phyloP scores from a whole-genome alignment of 1,140 invertebrate genomes.

The Medauroidea extradentata region DNA sequence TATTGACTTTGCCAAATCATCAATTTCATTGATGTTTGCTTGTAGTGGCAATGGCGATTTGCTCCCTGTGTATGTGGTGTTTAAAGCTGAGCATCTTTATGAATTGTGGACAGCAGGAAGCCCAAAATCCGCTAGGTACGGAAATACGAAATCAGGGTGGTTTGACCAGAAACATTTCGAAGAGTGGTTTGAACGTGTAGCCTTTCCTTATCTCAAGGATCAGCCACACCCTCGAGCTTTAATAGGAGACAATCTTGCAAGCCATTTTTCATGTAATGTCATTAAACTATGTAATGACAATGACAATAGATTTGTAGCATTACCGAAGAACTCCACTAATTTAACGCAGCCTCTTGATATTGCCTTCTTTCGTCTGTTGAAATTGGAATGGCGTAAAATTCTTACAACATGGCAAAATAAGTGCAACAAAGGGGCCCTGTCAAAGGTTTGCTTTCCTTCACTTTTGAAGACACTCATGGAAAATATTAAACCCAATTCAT shows the following conservation, averaged over 20 bases:
- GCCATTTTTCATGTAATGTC: constrained; percentile 21
- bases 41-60: no score
- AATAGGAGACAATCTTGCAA: constrained; percentile 32
- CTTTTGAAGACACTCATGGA: no score
- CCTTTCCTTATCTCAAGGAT: constrained; percentile 1
- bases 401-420: no score
- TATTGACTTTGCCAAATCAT: no score
- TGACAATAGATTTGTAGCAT: constrained; percentile 13
- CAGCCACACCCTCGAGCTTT: constrained; percentile 10
- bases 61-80: no score
- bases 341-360: no score
- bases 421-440: no score
- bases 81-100: constrained; percentile 1
- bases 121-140: constrained; percentile 10
- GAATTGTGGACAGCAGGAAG: constrained; percentile 25
- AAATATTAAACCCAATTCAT: no score
- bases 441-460: no score
- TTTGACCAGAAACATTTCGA: constrained; percentile 28
- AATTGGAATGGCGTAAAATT: no score
- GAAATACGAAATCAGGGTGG: constrained; percentile 22
- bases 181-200: constrained; percentile 25
- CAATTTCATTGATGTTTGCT: no score
- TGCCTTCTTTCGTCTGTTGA: no score
- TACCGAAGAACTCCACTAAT: neutral
- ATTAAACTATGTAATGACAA: constrained; percentile 16